Evolutionary conservation across 2,113 vertebrate genomes (phyloP).

Genomic region (Kryptolebias marmoratus): DNA sequence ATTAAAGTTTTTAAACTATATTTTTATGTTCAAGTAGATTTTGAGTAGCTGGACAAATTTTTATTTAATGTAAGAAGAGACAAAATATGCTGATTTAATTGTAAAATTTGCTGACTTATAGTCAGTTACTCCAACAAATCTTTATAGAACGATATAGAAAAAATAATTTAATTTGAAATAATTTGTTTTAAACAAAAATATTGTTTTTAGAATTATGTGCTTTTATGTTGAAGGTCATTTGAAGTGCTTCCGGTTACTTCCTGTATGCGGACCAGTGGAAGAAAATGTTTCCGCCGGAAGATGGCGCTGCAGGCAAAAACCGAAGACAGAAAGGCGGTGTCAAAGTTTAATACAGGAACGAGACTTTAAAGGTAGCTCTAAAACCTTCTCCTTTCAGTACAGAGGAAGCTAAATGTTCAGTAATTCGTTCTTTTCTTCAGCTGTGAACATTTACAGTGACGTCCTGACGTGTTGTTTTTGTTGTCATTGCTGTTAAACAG

Average conservation of each 20-base stretch:
- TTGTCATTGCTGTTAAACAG: neutral
- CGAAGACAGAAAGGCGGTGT: neutral
- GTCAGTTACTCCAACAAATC: no score
- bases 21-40: no score
- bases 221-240: constrained; percentile 8
- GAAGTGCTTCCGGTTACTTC: neutral
- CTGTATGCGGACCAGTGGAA: no score
- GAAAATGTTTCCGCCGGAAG: neutral
- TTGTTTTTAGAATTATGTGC: neutral
- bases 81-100: no score
- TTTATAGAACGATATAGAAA: no score
- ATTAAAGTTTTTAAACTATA: no score
- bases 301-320: constrained; percentile 3
- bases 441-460: neutral
- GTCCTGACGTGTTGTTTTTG: neutral
- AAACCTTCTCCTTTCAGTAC: neutral
- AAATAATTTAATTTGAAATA: no score
- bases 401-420: neutral
- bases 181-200: no score
- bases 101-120: no score
- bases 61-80: no score
- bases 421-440: neutral
- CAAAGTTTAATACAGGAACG: neutral
- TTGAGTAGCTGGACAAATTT: no score
- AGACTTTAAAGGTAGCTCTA: neutral